Base-by-base conservation (phyloP, 2,888 invertebrate species). In the Xestia sexstrigata region DNA sequence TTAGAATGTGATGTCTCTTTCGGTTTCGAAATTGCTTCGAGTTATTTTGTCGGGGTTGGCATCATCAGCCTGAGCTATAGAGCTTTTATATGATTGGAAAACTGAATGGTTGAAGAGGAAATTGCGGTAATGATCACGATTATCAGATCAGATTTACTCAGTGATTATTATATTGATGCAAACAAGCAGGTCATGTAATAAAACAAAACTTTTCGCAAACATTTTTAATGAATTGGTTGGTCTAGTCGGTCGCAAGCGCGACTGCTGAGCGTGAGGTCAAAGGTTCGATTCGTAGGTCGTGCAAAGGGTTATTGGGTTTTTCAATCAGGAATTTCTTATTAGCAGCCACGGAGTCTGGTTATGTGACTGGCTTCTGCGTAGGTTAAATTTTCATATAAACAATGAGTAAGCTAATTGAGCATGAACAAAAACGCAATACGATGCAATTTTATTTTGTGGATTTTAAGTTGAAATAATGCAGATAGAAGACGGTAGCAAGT, bases 11-110 rank as follows among this genome's bases (percentile, higher is more conserved):
- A 6, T 58, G 8, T 85, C 68, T 65, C 49, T 58, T 49, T 81
- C 8, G 6, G 58, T 52, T 69, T 68, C 52, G 13, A 39, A 83
- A 69, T 39, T 78, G 47, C 62, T 78, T 47, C 23, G 13, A 39
- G 30, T 35, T 47, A n/a, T 55, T 42, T 30, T 63, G 45, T 63
- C 42, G 15, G 23, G 42, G 47, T 23, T 39, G 13, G 52, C n/a
- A 2, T 45, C 20, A 83, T 62, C 30, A 67, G 52, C 4, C n/a
- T 17, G 9, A 63, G 39, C 62, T 35, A 60, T 23, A 13, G 35
- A 35, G 60, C 30, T 60, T 42, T 42, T 42, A 42, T 42, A 65
- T 65, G 15, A 42, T 65, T 65, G 42, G 15, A 15, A 15, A n/a
- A n/a, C 65, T 42, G 15, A 8, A 8, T 65, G n/a, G 65, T 17